Evolutionary conservation across 1,140 invertebrate species (phyloP).

Genomic region (Bicyclus anynana): DNA sequence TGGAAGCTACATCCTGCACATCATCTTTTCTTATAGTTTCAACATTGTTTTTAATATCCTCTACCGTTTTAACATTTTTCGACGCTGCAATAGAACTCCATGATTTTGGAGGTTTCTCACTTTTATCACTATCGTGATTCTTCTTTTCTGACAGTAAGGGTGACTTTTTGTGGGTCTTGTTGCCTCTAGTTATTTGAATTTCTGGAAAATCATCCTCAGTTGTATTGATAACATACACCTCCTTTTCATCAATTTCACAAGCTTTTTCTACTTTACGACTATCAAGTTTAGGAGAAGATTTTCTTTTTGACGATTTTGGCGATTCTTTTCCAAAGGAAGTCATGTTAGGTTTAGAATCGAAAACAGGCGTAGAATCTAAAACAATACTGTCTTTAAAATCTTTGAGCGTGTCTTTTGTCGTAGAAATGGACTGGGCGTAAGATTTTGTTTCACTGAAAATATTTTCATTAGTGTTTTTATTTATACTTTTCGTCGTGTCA

Average conservation of each 20-base stretch:
- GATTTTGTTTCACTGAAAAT: slow-evolving; percentile 2
- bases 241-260: slow-evolving; percentile 47
- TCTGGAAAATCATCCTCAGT: slow-evolving; percentile 64
- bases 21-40: slow-evolving; percentile 19
- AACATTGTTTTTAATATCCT: slow-evolving; percentile 22
- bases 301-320: slow-evolving; percentile 46
- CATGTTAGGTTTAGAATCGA: slow-evolving; percentile 13
- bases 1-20: slow-evolving; percentile 15
- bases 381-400: slow-evolving; percentile 7
- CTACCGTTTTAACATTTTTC: slow-evolving; percentile 41
- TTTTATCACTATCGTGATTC: slow-evolving; percentile 24
- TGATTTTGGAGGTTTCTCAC: slow-evolving; percentile 45
- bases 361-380: neutral
- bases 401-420: slow-evolving; percentile 15
- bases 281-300: slow-evolving; percentile 52
- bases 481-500: neutral
- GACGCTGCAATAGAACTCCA: slow-evolving; percentile 61
- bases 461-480: neutral
- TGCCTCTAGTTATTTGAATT: slow-evolving; percentile 65
- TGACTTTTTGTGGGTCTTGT: slow-evolving; percentile 53
- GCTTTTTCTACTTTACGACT: slow-evolving; percentile 37
- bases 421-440: neutral
- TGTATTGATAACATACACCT: slow-evolving; percentile 66
- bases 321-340: slow-evolving; percentile 40
- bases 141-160: slow-evolving; percentile 44